phyloP scores from a whole-genome alignment of 2,113 vertebrate genomes.

The Ciconia stormi region DNA sequence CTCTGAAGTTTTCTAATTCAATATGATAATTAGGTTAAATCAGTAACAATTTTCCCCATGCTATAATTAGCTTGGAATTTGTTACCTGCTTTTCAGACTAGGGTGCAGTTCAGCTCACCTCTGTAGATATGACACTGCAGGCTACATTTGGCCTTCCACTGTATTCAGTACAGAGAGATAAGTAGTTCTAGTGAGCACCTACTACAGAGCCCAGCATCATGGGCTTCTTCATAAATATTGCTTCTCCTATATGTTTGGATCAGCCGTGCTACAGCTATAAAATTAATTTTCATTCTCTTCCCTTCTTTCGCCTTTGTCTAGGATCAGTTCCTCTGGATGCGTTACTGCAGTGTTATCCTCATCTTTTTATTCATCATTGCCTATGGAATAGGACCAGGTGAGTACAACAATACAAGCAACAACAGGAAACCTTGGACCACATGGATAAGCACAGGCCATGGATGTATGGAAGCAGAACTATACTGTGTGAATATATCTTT shows the following conservation, averaged over 20 bases:
- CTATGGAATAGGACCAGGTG: conserved; percentile 80
- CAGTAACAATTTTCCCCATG: not conserved
- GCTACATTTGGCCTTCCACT: not conserved
- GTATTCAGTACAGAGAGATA: not conserved
- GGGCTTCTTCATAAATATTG: not conserved
- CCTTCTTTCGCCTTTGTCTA: not conserved
- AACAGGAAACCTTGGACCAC: not conserved
- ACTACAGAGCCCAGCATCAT: not conserved
- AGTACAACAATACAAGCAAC: not conserved
- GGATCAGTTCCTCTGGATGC: conserved; percentile 74
- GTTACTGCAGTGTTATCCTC: conserved; percentile 79
- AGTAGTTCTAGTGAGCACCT: not conserved
- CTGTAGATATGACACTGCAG: not conserved
- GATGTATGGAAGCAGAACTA: not conserved
- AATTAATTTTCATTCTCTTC: not conserved
- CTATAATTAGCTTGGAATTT: not conserved
- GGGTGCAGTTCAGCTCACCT: not conserved
- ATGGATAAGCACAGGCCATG: not conserved
- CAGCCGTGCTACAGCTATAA: not conserved
- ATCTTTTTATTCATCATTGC: conserved; percentile 79
- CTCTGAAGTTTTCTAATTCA: not conserved
- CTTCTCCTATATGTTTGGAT: not conserved
- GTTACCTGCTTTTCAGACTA: not conserved
- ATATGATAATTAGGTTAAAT: not conserved
- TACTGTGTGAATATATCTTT: not conserved